These are phyloP conservation scores for Sinelater perroti DNA, from an alignment of 2,888 invertebrate genomes.

Conservation along the genomic window DNA sequence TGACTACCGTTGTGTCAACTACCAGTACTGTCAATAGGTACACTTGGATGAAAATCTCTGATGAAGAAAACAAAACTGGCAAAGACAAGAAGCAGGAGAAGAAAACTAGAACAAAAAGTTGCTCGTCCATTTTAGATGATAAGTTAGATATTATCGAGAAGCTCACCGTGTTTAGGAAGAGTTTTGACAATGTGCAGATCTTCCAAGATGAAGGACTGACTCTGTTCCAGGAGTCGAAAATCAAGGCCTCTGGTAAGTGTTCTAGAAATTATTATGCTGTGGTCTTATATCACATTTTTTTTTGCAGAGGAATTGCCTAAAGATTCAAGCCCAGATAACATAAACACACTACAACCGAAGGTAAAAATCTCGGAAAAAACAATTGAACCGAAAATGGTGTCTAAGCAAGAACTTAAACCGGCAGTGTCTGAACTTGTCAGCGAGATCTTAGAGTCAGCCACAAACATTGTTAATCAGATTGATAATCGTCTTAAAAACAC, in stretches of 20 bases:
- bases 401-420: conserved; percentile 40
- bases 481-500: conserved; percentile 30
- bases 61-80: conserved; percentile 44
- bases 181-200: conserved; percentile 59
- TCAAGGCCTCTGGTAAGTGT: conserved; percentile 9
- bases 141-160: conserved; percentile 57
- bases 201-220: conserved; percentile 49
- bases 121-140: conserved; percentile 59
- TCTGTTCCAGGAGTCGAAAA: conserved; percentile 27
- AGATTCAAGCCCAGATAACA: conserved; percentile 16
- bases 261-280: conserved; percentile 22
- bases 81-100: conserved; percentile 45
- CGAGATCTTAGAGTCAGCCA: conserved; percentile 38
- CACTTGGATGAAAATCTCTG: conserved; percentile 55
- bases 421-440: conserved; percentile 47
- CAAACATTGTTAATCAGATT: conserved; percentile 37
- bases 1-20: conserved; percentile 53
- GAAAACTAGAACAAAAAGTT: conserved; percentile 58
- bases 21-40: conserved; percentile 55
- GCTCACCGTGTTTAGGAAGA: conserved; percentile 58
- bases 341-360: conserved; percentile 23
- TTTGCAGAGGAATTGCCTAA: conserved; percentile 22
- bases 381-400: conserved; percentile 16
- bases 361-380: conserved; percentile 24
- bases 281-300: not conserved